These are phyloP conservation scores for Stichopus horrens DNA, from an alignment of 53 echinoderm and acorn worm genomes.

Conservation along the genomic window DNA sequence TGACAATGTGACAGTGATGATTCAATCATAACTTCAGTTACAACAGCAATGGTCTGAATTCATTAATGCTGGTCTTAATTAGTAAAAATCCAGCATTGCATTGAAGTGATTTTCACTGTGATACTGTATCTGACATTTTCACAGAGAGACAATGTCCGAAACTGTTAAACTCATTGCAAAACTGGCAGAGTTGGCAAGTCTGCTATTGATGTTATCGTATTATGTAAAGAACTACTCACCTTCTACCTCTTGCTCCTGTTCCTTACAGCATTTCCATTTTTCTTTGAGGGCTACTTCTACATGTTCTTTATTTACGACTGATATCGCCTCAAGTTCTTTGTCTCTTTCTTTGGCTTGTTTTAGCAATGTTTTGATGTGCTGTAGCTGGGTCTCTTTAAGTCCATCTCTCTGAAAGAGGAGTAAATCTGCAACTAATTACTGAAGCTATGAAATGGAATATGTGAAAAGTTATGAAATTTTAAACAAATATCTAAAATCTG, in stretches of 20 bases:
- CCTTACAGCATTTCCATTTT: conserved; percentile 81
- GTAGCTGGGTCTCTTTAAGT: conserved; percentile 88
- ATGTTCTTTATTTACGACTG: conserved; percentile 88
- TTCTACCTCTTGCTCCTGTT: conserved; percentile 75
- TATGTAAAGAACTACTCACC: conserved; percentile 42
- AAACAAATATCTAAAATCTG: no score
- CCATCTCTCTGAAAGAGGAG: conserved; percentile 59
- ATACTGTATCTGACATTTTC: no score
- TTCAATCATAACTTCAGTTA: no score
- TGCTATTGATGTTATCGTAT: background rate
- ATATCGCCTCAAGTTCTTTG: conserved; percentile 78
- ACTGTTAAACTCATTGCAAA: background rate
- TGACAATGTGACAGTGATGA: no score
- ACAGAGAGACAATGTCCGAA: no score
- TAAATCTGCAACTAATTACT: no score
- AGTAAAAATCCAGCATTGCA: no score
- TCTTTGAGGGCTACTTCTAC: conserved; percentile 82
- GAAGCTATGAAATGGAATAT: background rate
- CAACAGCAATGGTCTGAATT: no score
- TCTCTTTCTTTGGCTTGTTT: conserved; percentile 96
- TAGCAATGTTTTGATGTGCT: conserved; percentile 88
- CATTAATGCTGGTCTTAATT: no score
- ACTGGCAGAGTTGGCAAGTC: background rate
- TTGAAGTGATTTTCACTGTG: no score
- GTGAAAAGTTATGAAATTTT: no score